These are phyloP conservation scores for Drosophila chauvacae DNA, from an alignment of 1,140 invertebrate species.

Conservation along the genomic window DNA sequence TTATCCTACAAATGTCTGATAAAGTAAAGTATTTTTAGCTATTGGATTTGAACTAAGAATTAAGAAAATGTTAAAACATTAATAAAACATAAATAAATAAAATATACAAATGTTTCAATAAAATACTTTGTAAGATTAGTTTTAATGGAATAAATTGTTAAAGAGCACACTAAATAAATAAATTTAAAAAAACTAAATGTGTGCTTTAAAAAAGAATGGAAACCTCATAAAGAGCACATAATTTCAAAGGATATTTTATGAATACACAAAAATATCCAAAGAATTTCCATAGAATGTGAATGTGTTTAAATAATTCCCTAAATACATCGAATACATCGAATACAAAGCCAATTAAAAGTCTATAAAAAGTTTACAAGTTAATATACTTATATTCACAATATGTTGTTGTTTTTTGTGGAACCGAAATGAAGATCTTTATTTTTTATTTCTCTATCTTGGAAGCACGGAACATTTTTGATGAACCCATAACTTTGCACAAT, in stretches of 20 bases:
- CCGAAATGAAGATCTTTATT: conserved; percentile 3
- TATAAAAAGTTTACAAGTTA: background rate
- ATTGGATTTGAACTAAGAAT: no score
- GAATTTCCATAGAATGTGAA: background rate
- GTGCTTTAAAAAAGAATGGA: no score
- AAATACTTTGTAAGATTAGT: no score
- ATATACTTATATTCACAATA: background rate
- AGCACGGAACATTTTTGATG: conserved; percentile 1
- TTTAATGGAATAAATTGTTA: no score
- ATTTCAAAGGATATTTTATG: background rate
- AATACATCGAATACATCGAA: background rate
- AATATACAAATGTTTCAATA: no score
- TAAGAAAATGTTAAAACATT: no score
- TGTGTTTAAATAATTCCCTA: background rate
- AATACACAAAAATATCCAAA: background rate
- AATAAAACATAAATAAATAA: no score
- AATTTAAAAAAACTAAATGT: no score
- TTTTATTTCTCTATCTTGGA: conserved; percentile 5
- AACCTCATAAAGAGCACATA: no score
- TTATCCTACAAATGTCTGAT: background rate
- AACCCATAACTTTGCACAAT: conserved; percentile 15
- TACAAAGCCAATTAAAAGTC: background rate
- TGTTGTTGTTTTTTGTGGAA: background rate
- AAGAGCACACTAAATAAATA: no score
- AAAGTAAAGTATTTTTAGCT: background rate